Evolutionary conservation across 2,888 invertebrate species (phyloP).

Genomic region (Tyria jacobaeae): DNA sequence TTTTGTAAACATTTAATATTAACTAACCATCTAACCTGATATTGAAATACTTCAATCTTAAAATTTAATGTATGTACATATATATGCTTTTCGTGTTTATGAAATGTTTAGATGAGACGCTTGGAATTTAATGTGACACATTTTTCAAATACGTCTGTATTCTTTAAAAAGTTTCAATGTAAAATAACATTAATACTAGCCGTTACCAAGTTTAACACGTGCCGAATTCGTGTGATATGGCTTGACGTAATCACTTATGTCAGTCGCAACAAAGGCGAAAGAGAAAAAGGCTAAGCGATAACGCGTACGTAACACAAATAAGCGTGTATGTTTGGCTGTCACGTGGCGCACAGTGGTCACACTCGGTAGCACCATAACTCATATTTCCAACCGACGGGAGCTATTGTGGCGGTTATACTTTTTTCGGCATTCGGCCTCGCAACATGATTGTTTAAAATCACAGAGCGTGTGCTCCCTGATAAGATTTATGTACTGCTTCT

Average conservation of each 20-base stretch:
- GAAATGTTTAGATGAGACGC: too few relatives aligned
- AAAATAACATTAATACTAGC: not conserved
- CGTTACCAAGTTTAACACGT: not conserved
- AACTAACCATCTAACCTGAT: not conserved
- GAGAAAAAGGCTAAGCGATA: constrained; percentile 42
- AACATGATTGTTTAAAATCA: constrained; percentile 80
- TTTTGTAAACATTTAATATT: not conserved
- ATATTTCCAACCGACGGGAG: constrained; percentile 65
- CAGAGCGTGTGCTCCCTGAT: constrained; percentile 73
- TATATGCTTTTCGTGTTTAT: too few relatives aligned
- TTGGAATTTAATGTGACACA: not conserved
- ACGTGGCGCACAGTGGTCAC: constrained; percentile 49
- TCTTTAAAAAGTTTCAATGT: not conserved
- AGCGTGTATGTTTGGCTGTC: constrained; percentile 34
- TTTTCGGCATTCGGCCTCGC: constrained; percentile 59
- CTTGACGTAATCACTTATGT: constrained; percentile 37
- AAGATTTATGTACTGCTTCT: constrained; percentile 79
- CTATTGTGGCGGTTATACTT: constrained; percentile 68
- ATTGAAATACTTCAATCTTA: not conserved
- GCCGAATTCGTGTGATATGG: constrained; percentile 20
- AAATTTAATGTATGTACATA: too few relatives aligned
- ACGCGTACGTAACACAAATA: constrained; percentile 44
- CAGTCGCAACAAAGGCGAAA: constrained; percentile 44
- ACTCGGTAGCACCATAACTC: constrained; percentile 62
- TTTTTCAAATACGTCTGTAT: not conserved